Evolutionary conservation across 2,797 vertebrate species (phyloP).

Genomic region (Spea hammondii): DNA sequence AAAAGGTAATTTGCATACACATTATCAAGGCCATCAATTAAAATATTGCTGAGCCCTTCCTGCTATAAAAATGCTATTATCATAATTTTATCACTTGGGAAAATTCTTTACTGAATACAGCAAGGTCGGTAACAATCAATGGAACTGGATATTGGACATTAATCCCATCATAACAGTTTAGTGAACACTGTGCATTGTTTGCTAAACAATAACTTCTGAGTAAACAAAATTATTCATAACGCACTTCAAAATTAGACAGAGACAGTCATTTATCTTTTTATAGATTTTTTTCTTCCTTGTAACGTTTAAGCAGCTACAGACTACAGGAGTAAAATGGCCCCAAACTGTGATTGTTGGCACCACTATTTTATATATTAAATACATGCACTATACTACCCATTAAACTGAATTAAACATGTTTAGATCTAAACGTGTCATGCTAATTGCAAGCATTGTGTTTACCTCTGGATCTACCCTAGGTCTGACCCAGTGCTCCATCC

Average conservation of each 20-base stretch:
- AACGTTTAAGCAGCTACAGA: too few species aligned
- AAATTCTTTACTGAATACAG: conserved; percentile 31
- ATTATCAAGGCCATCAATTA: conserved; percentile 47
- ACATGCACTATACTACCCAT: too few species aligned
- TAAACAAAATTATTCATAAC: neutral
- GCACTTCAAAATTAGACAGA: conserved; percentile 9
- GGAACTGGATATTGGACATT: conserved; percentile 35
- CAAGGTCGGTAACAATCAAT: conserved; percentile 35
- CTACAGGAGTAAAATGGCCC: too few species aligned
- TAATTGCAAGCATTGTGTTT: too few species aligned
- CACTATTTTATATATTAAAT: too few species aligned
- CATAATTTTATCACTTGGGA: conserved; percentile 40
- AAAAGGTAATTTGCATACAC: conserved; percentile 43
- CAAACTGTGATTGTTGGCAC: too few species aligned
- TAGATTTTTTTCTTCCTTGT: neutral
- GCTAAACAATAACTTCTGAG: neutral
- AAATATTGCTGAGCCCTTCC: conserved; percentile 49
- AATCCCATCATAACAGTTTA: conserved; percentile 19
- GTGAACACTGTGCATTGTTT: neutral
- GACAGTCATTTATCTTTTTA: conserved; percentile 12
- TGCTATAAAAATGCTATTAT: conserved; percentile 43
- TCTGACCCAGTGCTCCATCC: too few species aligned
- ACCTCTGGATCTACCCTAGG: too few species aligned
- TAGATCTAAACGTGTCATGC: too few species aligned
- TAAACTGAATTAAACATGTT: too few species aligned